These are phyloP conservation scores for Grus americana DNA, from an alignment of 2,113 vertebrate species.

Conservation along the genomic window DNA sequence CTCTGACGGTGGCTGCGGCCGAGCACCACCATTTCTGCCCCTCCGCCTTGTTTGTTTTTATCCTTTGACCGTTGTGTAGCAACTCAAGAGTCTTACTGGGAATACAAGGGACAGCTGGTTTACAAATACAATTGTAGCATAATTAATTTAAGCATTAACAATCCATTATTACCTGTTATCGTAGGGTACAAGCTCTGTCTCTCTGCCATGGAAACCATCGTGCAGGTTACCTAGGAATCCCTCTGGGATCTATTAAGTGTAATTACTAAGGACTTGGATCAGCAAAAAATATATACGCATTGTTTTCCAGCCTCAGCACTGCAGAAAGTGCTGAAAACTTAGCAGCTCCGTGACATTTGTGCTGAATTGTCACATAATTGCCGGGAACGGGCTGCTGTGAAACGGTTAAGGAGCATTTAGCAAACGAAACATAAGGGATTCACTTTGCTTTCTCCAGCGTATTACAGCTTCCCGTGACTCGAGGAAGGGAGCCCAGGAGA, in stretches of 20 bases:
- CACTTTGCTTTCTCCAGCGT: not conserved
- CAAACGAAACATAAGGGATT: conserved; percentile 1
- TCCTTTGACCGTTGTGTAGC: conserved; percentile 6
- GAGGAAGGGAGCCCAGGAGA: not conserved
- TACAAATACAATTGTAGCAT: conserved; percentile 23
- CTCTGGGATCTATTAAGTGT: conserved; percentile 58
- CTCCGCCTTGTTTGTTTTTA: not conserved
- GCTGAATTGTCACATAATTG: conserved; percentile 12
- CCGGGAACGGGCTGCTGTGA: conserved; percentile 1
- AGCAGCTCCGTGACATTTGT: not conserved
- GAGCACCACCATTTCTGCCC: not conserved
- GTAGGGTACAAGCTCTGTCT: not conserved
- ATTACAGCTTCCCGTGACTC: not conserved
- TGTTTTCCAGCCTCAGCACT: conserved; percentile 55
- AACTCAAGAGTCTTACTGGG: not conserved
- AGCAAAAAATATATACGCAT: not conserved
- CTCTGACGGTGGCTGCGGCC: not conserved
- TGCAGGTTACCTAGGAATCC: conserved; percentile 62
- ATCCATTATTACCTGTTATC: conserved; percentile 45
- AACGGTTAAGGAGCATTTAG: conserved; percentile 23
- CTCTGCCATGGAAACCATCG: conserved; percentile 63
- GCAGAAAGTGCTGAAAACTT: conserved; percentile 45
- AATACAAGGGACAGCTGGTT: conserved; percentile 39
- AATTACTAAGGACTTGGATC: conserved; percentile 58
- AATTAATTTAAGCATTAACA: conserved; percentile 57